A percentile compares a stretch with the other conserved stretches of the same genome.
Conservation (phyloP, 1,140 invertebrate genomes). For the Stegodyphus dumicola region DNA sequence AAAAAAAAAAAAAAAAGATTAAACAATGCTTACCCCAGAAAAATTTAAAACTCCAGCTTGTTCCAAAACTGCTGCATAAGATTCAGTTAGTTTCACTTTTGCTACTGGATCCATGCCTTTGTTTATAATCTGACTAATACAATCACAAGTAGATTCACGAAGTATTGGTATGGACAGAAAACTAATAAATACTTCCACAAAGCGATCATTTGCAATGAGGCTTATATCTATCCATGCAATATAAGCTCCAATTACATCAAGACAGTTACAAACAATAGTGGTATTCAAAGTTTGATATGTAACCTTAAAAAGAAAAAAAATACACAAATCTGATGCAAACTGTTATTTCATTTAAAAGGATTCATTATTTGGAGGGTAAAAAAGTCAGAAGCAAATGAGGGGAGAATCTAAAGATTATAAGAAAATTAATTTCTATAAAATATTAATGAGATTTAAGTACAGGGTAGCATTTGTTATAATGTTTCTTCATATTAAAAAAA, state of each 20-base stretch:
- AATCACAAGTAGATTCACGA: slow-evolving; percentile 72
- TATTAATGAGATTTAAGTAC: too few relatives aligned
- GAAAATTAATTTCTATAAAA: too few relatives aligned
- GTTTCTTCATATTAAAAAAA: too few relatives aligned
- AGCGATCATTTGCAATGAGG: slow-evolving; percentile 73
- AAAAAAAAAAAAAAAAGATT: slow-evolving; percentile 26
- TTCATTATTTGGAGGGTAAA: background rate
- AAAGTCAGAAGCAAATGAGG: background rate
- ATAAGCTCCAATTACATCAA: slow-evolving; percentile 73
- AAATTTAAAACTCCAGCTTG: slow-evolving; percentile 68
- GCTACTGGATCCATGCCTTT: slow-evolving; percentile 75
- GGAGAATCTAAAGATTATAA: too few relatives aligned
- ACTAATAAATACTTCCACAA: slow-evolving; percentile 71
- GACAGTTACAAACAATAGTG: slow-evolving; percentile 70
- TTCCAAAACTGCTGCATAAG: slow-evolving; percentile 71
- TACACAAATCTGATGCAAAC: background rate
- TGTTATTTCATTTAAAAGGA: background rate
- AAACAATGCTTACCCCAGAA: slow-evolving; percentile 65
- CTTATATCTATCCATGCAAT: slow-evolving; percentile 75
- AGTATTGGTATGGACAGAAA: slow-evolving; percentile 68
- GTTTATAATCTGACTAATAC: slow-evolving; percentile 72
- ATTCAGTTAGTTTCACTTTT: slow-evolving; percentile 73
- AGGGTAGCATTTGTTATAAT: too few relatives aligned
- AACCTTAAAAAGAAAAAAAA: slow-evolving; percentile 66
- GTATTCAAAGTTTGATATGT: slow-evolving; percentile 68